These are phyloP conservation scores for Collichthys lucidus DNA, from an alignment of 2,113 vertebrate species.

Conservation along the genomic window DNA sequence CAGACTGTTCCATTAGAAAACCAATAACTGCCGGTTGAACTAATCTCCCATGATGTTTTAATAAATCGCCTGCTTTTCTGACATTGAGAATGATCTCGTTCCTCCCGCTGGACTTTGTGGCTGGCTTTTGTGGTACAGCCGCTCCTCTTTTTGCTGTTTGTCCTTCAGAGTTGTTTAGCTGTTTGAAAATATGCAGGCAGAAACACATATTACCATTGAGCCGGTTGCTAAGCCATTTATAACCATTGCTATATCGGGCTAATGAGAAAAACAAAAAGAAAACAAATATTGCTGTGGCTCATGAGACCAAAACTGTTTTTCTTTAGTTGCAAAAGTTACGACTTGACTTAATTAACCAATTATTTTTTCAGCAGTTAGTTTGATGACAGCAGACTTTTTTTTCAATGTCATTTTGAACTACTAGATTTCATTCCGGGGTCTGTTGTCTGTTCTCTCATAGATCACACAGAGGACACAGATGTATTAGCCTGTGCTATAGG, in stretches of 20 bases:
- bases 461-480: background rate
- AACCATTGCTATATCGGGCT: conserved; percentile 34
- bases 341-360: conserved; percentile 40
- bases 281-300: conserved; percentile 37
- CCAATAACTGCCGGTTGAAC: conserved; percentile 78
- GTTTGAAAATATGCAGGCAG: conserved; percentile 41
- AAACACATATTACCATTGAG: conserved; percentile 46
- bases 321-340: conserved; percentile 27
- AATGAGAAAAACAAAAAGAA: conserved; percentile 46
- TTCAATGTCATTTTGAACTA: conserved; percentile 28
- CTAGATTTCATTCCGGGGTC: conserved; percentile 26
- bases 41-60: conserved; percentile 83
- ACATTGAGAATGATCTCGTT: conserved; percentile 76
- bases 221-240: conserved; percentile 52
- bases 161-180: conserved; percentile 67
- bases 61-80: conserved; percentile 78
- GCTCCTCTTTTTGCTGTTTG: conserved; percentile 42
- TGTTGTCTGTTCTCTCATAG: conserved; percentile 9
- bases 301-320: conserved; percentile 49
- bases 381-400: conserved; percentile 49
- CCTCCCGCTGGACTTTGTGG: conserved; percentile 62
- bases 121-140: conserved; percentile 37
- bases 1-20: conserved; percentile 82
- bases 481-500: background rate
- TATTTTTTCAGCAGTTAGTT: conserved; percentile 50